Evolutionary conservation across 2,113 vertebrate genomes (phyloP).

Genomic region (Entomyzon cyanotis): DNA sequence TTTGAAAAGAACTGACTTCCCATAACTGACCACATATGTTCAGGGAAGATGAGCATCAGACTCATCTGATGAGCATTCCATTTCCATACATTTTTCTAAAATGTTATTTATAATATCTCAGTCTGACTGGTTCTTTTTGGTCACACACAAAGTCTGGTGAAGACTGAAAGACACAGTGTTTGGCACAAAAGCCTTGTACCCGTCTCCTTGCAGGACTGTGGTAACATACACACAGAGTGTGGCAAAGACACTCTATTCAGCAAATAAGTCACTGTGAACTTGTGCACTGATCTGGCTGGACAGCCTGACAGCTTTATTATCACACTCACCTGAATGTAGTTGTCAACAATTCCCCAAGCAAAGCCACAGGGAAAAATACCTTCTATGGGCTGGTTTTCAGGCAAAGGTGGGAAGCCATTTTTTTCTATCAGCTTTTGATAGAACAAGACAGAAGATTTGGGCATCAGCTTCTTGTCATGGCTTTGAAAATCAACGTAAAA

Average conservation of each 20-base stretch:
- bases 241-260: background rate
- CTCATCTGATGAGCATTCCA: background rate
- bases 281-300: background rate
- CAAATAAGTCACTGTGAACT: slow-evolving; percentile 11
- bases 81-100: background rate
- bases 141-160: background rate
- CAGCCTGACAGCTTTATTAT: background rate
- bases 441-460: slow-evolving; percentile 92
- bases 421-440: slow-evolving; percentile 91
- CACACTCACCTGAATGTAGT: slow-evolving; percentile 88
- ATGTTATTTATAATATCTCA: background rate
- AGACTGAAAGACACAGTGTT: background rate
- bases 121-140: background rate
- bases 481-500: slow-evolving; percentile 94
- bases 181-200: background rate
- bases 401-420: slow-evolving; percentile 90
- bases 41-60: background rate
- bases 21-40: background rate
- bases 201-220: background rate
- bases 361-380: slow-evolving; percentile 91
- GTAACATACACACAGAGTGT: background rate
- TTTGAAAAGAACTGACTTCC: background rate
- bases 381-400: slow-evolving; percentile 84
- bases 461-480: slow-evolving; percentile 85
- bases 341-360: slow-evolving; percentile 91